Conservation (phyloP, 2,113 vertebrate genomes). For the Saguinus imperator region DNA sequence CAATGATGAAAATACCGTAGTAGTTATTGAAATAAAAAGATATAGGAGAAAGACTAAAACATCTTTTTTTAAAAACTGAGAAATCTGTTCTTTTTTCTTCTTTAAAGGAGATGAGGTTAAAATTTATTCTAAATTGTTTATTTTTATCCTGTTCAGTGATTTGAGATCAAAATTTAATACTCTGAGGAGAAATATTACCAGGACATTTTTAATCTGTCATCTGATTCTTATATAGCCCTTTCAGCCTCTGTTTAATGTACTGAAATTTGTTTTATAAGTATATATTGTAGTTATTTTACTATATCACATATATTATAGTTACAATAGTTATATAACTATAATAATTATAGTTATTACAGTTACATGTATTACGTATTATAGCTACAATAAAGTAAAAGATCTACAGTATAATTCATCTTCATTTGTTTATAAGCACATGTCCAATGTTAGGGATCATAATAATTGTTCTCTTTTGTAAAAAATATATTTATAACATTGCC, state of each 20-base stretch:
- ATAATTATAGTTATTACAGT: too few species aligned
- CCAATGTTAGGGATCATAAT: not conserved
- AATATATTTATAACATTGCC: not conserved
- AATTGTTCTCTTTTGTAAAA: not conserved
- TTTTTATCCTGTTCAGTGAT: not conserved
- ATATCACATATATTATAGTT: not conserved
- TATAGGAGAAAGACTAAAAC: not conserved
- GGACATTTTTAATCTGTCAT: not conserved
- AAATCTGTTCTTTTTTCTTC: conserved; percentile 47
- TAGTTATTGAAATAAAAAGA: conserved; percentile 47
- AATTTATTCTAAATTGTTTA: conserved; percentile 22
- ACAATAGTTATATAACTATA: not conserved
- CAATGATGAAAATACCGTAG: conserved; percentile 66
- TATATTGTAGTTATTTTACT: not conserved
- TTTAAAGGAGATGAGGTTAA: conserved; percentile 36
- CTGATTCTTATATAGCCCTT: not conserved
- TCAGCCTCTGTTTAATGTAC: not conserved
- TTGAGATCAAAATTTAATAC: conserved; percentile 9
- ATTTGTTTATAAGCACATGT: not conserved
- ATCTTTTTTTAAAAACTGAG: conserved; percentile 55
- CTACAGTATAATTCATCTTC: not conserved
- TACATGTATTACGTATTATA: not conserved
- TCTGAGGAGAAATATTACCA: not conserved
- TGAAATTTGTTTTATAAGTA: not conserved
- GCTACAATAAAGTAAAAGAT: not conserved